phyloP scores from a whole-genome alignment of 2,113 vertebrate species.

The Leiothrix lutea region DNA sequence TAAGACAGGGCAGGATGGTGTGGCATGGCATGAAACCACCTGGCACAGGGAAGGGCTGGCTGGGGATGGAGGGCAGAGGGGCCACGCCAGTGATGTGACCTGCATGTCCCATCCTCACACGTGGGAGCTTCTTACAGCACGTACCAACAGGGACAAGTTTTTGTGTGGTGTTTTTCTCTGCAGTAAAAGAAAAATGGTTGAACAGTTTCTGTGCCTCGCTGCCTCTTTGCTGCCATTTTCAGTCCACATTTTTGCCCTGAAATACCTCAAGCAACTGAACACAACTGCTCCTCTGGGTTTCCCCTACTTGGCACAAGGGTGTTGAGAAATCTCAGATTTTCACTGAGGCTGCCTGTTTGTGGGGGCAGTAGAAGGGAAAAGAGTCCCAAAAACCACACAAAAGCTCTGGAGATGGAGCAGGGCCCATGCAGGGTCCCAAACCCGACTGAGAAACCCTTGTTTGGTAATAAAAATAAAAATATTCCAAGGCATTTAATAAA shows the following conservation, averaged over 20 bases:
- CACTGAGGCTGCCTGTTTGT: neutral
- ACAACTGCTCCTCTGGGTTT: neutral
- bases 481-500: conserved; percentile 49
- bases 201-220: neutral
- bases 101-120: neutral
- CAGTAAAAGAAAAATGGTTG: neutral
- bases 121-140: neutral
- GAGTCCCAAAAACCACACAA: neutral
- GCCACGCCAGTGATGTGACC: neutral
- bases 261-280: neutral
- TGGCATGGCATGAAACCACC: neutral
- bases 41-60: neutral
- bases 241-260: neutral
- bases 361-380: neutral
- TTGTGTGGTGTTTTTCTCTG: neutral
- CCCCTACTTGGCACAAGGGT: neutral
- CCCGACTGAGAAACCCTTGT: conserved; percentile 36
- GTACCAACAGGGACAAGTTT: neutral
- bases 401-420: neutral
- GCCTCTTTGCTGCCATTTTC: neutral
- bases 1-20: neutral
- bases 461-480: conserved; percentile 54
- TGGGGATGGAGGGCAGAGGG: neutral
- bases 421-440: neutral
- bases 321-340: conserved; percentile 20